A percentile compares a stretch with the other conserved stretches of the same genome.
Conservation (phyloP, 2,888 invertebrate genomes). For the Silvanus unidentatus region DNA sequence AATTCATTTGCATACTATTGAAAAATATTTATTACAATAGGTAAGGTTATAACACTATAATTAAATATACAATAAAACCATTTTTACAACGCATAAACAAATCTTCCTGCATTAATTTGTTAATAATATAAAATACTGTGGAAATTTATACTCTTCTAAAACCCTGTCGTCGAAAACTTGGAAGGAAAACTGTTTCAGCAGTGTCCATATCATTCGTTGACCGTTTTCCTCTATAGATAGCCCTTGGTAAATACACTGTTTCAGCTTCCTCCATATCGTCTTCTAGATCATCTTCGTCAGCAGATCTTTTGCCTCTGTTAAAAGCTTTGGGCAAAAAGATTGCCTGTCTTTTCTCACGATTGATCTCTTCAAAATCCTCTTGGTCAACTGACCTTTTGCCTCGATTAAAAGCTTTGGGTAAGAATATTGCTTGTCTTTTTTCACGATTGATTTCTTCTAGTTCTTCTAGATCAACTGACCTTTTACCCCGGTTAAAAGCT, state of each 20-base stretch:
- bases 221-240: constrained; percentile 15
- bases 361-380: too few relatives aligned
- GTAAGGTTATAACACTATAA: too few relatives aligned
- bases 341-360: constrained; percentile 3
- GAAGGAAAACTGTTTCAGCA: constrained; percentile 19
- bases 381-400: constrained; percentile 11
- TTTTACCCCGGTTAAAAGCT: constrained; percentile 11
- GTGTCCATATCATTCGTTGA: constrained; percentile 17
- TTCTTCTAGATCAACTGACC: constrained; percentile 7
- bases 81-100: too few relatives aligned
- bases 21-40: too few relatives aligned
- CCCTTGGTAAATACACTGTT: constrained; percentile 16
- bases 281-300: constrained; percentile 11
- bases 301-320: constrained; percentile 5
- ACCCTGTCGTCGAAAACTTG: constrained; percentile 7
- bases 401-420: constrained; percentile 14
- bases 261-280: constrained; percentile 12
- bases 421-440: constrained; percentile 16
- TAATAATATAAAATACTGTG: too few relatives aligned
- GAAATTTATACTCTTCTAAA: too few relatives aligned
- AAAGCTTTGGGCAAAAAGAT: constrained; percentile 5
- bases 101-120: too few relatives aligned
- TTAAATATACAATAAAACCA: too few relatives aligned
- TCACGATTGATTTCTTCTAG: too few relatives aligned
- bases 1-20: too few relatives aligned